Evolutionary conservation across 1,140 invertebrate genomes (phyloP), one percentile per base, ranked within the genome.

Genomic region (Cryptotermes secundus): DNA sequence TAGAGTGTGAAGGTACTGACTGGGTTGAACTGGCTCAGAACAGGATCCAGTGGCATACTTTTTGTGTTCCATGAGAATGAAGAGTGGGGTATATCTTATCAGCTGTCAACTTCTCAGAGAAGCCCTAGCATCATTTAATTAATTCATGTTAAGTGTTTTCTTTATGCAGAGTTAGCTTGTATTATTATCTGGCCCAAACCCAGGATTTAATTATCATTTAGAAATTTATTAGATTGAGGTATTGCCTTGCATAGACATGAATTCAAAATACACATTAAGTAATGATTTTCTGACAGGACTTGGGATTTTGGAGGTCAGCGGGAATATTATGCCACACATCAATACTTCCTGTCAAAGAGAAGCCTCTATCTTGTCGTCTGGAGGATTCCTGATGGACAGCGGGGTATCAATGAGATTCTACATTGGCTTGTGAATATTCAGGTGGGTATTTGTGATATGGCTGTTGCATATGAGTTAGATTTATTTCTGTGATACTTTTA

Each of bases 291-390:
- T 65, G 59, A 2, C 85, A 90, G 98, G 84, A 99, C 98, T 0
- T 99, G 99, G 98, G 99, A 99, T 90, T 99, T 99, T 92, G 98
- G 98, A n/a, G 98, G 98, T 0, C 98, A 99, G 90, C 94, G 95
- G 87, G 97, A 99, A 88, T 98, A 98, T 88, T 99, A 99, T 88
- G 96, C 98, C 0, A 99, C 98, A 1, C 98, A 99, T 92, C 98
- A 99, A 88, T 99, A 99, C 89, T 99, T 99, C 89, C 90, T 99
- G 24, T 99, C 98, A 0, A 97, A 98, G 86, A 91, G 99, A 49
- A 99, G 98, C 85, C 90, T 99, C 0, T 99, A 99, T 88, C 91
- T 99, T 24, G 98, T 99, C 7, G 93, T 98, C 0, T 99, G 98
- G 98, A 95, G 95, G 85, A 96, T 99, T 24, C 96, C 95, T 0